phyloP scores from a whole-genome alignment of 1,140 invertebrate genomes.

The Drosophila takahashii region DNA sequence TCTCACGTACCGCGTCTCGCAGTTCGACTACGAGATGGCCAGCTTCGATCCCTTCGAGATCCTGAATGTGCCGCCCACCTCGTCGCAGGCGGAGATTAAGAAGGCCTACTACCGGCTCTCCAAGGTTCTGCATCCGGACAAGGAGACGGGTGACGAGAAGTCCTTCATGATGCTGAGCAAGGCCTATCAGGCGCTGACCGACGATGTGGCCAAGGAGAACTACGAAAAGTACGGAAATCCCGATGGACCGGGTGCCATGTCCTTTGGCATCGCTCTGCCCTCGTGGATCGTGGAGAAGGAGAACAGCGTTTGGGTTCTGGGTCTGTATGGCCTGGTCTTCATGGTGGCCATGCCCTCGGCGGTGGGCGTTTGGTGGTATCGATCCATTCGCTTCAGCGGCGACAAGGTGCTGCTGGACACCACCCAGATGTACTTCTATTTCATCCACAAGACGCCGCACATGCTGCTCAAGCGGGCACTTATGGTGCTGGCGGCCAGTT shows the following conservation, averaged over 20 bases:
- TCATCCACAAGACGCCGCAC: conserved; percentile 97
- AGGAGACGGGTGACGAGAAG: conserved; percentile 98
- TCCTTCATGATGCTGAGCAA: conserved; percentile 99
- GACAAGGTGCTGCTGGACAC: conserved; percentile 98
- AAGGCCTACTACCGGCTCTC: conserved; percentile 97
- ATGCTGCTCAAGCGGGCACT: conserved; percentile 98
- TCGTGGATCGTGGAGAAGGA: conserved; percentile 99
- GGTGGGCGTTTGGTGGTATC: conserved; percentile 99
- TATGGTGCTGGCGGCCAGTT: conserved; percentile 97
- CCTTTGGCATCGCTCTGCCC: conserved; percentile 99
- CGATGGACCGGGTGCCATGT: conserved; percentile 99
- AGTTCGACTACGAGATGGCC: conserved; percentile 98
- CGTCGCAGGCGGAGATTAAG: conserved; percentile 95
- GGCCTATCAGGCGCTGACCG: conserved; percentile 96
- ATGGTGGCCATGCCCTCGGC: conserved; percentile 98
- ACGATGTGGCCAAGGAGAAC: conserved; percentile 98
- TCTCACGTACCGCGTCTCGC: conserved; percentile 97
- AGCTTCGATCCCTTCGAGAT: conserved; percentile 99
- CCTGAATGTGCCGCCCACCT: conserved; percentile 93
- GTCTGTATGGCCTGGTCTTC: conserved; percentile 97
- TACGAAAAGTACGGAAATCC: conserved; percentile 99
- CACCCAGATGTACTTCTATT: conserved; percentile 97
- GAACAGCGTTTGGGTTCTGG: conserved; percentile 99
- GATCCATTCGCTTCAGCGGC: conserved; percentile 97
- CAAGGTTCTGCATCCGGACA: conserved; percentile 98